phyloP scores from a whole-genome alignment of 2,113 vertebrate species.

The Scytalopus superciliaris region DNA sequence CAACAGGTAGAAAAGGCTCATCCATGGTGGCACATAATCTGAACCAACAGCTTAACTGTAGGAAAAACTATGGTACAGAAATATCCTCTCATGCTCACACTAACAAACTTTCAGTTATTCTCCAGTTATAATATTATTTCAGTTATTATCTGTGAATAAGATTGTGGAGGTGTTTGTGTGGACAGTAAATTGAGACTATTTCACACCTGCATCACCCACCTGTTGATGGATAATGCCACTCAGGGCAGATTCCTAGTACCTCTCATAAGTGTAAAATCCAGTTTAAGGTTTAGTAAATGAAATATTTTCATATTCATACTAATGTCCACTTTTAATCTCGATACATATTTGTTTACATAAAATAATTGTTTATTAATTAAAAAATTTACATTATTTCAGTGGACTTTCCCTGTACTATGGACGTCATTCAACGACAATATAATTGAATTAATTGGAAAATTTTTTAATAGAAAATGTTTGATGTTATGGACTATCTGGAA shows the following conservation, averaged over 20 bases:
- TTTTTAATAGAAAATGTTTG: background rate
- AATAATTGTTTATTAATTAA: background rate
- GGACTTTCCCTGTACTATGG: background rate
- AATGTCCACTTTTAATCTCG: background rate
- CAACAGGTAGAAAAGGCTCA: background rate
- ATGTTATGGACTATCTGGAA: background rate
- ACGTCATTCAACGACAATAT: background rate
- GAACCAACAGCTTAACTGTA: background rate
- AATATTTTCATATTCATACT: background rate
- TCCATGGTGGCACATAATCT: background rate
- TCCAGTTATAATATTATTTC: too few species aligned
- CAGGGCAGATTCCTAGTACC: background rate
- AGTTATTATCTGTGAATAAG: background rate
- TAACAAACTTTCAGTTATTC: background rate
- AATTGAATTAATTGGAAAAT: background rate
- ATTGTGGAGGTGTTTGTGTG: background rate
- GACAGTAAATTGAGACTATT: background rate
- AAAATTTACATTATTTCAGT: background rate
- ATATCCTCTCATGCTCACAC: background rate
- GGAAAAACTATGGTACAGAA: background rate
- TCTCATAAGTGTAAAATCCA: background rate
- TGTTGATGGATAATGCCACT: background rate
- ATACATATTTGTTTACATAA: background rate
- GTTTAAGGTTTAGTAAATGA: background rate
- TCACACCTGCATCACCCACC: background rate